Conservation (phyloP, 1,140 invertebrate species). For the Drosophila guanche region DNA sequence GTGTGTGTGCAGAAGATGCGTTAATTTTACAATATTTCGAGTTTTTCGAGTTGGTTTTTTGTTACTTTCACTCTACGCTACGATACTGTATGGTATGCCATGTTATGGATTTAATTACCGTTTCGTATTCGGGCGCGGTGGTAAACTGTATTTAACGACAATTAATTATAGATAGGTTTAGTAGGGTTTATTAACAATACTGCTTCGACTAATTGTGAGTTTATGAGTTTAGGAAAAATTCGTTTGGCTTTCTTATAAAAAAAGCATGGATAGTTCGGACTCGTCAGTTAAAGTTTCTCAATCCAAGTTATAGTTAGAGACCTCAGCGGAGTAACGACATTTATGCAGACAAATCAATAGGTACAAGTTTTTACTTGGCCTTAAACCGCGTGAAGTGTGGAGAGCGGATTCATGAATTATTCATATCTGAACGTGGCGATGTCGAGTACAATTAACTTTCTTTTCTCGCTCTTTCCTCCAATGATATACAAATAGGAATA, state of each 20-base stretch:
- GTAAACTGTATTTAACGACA: slow-evolving; percentile 81
- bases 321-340: slow-evolving; percentile 13
- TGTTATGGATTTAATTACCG: slow-evolving; percentile 82
- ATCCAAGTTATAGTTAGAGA: slow-evolving; percentile 2
- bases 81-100: slow-evolving; percentile 15
- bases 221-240: slow-evolving; percentile 45
- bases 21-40: slow-evolving; percentile 51
- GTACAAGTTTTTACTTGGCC: background rate
- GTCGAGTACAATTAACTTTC: slow-evolving; percentile 24
- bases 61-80: slow-evolving; percentile 37
- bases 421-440: slow-evolving; percentile 18
- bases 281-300: slow-evolving; percentile 1
- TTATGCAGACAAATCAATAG: slow-evolving; percentile 3
- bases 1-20: slow-evolving; percentile 42
- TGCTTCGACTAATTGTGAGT: slow-evolving; percentile 25
- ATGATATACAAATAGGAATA: background rate
- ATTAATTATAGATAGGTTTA: slow-evolving; percentile 76
- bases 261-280: background rate
- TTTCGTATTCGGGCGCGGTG: slow-evolving; percentile 83
- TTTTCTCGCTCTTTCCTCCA: no score
- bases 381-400: no score
- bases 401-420: slow-evolving; percentile 17
- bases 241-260: slow-evolving; percentile 11
- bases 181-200: slow-evolving; percentile 44
- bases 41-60: slow-evolving; percentile 24